Conservation (phyloP, 2,113 vertebrate species). For the Hassar affinis region DNA sequence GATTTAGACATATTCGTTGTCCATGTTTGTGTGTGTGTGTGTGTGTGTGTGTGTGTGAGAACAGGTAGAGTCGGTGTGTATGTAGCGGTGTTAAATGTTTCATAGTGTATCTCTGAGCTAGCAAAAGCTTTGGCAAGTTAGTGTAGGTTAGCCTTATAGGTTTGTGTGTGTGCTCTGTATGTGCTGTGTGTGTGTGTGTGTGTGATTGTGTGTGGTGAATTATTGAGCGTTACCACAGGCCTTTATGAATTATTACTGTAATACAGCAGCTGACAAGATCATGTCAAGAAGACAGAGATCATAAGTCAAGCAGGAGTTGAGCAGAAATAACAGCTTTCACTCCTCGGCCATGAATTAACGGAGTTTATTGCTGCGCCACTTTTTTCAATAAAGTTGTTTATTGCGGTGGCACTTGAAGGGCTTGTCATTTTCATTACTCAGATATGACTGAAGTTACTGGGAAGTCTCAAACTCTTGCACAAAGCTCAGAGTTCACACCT, state of each 20-base stretch:
- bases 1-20: too few relatives aligned
- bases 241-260: conserved; percentile 59
- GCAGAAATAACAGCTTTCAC: conserved; percentile 26
- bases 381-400: conserved; percentile 15
- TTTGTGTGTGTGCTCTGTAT: conserved; percentile 28
- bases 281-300: conserved; percentile 46
- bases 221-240: conserved; percentile 55
- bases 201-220: conserved; percentile 46
- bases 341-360: conserved; percentile 19
- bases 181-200: conserved; percentile 18
- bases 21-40: background rate
- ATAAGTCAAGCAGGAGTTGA: conserved; percentile 35
- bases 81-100: conserved; percentile 41
- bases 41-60: background rate
- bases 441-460: background rate
- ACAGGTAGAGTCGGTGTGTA: background rate
- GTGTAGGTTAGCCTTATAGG: conserved; percentile 31
- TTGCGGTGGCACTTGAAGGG: background rate
- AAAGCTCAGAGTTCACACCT: background rate
- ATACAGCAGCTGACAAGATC: conserved; percentile 44
- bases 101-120: conserved; percentile 35
- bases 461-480: conserved; percentile 4
- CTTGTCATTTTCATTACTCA: conserved; percentile 23
- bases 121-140: conserved; percentile 40
- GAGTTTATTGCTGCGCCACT: background rate